Evolutionary conservation across 2,113 vertebrate genomes (phyloP), one percentile per base, ranked within the genome.

Genomic region (Macrotis lagotis): DNA sequence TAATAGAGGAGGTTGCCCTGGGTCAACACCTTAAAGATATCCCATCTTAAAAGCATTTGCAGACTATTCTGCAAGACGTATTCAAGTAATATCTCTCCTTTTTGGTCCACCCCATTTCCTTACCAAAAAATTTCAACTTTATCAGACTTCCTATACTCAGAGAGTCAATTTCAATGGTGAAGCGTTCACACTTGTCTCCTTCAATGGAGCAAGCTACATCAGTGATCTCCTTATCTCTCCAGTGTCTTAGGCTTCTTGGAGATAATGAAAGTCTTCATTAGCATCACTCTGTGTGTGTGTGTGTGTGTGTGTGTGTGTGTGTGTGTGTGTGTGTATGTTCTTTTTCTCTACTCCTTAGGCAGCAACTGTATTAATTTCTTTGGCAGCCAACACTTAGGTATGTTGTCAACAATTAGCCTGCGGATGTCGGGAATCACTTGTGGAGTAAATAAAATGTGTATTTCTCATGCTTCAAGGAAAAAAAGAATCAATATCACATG

Each of bases 301-400:
- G 59, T n/a, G 59, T n/a, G 59, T 74, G 31, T 19, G 14, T 74
- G n/a, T n/a, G 53, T 28, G 51, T 55, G 53, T 55, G 59, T n/a
- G 14, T 74, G 3, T 74, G 37, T 74, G 31, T n/a, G 31, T 74
- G 37, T 74, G 16, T 74, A 4, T 74, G 12, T 83, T 83, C n/a
- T 44, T 83, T 44, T 44, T 8, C 16, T 44, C 19, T 44, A 6
- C n/a, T 83, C 66, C 66, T 83, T 19, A 83, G 66, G n/a, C 90
- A 44, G 5, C 0, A 0, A 59, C 8, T 1, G 48, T 0, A 8
- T 0, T 0, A 12, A 2, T 16, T 25, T 51, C 8, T 37, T 50
- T 0, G 37, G 25, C 0, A 0, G 50, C 88, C 0, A 2, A 12
- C 25, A 3, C 59, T n/a, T 0, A 0, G 0, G 37, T 12, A 0